phyloP scores from a whole-genome alignment of 2,888 invertebrate species.

The Cryptocephalus moraei region DNA sequence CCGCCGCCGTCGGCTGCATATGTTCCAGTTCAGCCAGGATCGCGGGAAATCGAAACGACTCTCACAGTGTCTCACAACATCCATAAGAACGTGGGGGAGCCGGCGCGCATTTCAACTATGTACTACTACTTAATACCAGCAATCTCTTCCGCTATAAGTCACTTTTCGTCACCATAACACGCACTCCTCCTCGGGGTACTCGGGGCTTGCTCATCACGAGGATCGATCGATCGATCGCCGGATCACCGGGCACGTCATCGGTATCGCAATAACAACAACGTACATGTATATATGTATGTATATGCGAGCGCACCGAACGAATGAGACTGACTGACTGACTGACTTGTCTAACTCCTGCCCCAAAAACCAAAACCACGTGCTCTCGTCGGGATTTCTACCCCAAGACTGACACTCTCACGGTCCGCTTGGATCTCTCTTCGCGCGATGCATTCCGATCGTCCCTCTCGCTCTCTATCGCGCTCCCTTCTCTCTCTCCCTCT shows the following conservation, averaged over 20 bases:
- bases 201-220: constrained; percentile 1
- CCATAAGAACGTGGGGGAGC: no score
- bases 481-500: no score
- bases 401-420: constrained; percentile 39
- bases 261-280: background rate
- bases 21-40: constrained; percentile 39
- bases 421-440: constrained; percentile 25
- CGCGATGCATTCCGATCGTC: constrained; percentile 48
- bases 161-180: no score
- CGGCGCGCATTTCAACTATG: no score
- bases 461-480: constrained; percentile 6
- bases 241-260: constrained; percentile 1
- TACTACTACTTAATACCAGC: no score
- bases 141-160: no score
- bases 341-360: no score
- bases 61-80: background rate
- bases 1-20: constrained; percentile 70
- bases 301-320: no score
- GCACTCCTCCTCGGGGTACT: background rate
- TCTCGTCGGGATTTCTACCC: constrained; percentile 48
- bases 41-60: constrained; percentile 12
- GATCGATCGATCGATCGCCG: background rate
- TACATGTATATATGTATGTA: no score
- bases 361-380: constrained; percentile 35
- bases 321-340: no score